Percentiles rank a stretch among this genome's conserved stretches.
phyloP scores from a whole-genome alignment of 2,888 invertebrate species.

The Sussaba pulchella region DNA sequence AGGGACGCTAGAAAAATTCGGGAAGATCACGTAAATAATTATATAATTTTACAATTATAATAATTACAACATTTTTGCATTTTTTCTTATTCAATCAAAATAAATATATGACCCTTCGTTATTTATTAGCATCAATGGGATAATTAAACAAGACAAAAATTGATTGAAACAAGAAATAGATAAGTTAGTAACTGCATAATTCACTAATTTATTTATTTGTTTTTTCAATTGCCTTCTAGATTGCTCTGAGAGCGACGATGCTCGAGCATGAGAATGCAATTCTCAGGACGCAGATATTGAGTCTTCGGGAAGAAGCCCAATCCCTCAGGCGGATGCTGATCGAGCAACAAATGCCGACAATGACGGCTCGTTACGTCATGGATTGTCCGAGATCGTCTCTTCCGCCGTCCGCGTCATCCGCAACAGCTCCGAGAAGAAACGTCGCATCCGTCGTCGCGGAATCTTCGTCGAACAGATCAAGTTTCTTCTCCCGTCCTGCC shows the following conservation, averaged over 20 bases:
- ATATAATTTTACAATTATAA: background rate
- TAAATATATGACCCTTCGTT: too few relatives aligned
- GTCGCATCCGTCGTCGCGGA: constrained; percentile 40
- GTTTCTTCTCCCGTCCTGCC: constrained; percentile 48
- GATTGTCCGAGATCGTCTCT: constrained; percentile 50
- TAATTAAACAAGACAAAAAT: too few relatives aligned
- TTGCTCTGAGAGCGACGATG: constrained; percentile 93
- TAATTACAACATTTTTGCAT: background rate
- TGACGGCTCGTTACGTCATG: constrained; percentile 54
- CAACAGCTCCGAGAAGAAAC: constrained; percentile 30
- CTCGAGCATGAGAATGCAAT: constrained; percentile 96
- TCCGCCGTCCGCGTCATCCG: constrained; percentile 9
- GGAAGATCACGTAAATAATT: constrained; percentile 90
- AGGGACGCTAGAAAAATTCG: constrained; percentile 94
- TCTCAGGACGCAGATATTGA: constrained; percentile 92
- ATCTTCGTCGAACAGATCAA: constrained; percentile 45
- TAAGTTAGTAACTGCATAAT: background rate
- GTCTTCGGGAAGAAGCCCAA: constrained; percentile 92
- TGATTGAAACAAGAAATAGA: too few relatives aligned
- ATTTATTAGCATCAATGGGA: too few relatives aligned
- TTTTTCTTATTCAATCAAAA: background rate
- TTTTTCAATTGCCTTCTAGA: constrained; percentile 84
- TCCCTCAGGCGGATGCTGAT: constrained; percentile 89
- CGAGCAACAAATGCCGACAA: constrained; percentile 74
- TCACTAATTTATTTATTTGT: too few relatives aligned